Evolutionary conservation across 2,888 invertebrate species (phyloP), one percentile per base, ranked within the genome.

Genomic region (Lathronympha strigana): DNA sequence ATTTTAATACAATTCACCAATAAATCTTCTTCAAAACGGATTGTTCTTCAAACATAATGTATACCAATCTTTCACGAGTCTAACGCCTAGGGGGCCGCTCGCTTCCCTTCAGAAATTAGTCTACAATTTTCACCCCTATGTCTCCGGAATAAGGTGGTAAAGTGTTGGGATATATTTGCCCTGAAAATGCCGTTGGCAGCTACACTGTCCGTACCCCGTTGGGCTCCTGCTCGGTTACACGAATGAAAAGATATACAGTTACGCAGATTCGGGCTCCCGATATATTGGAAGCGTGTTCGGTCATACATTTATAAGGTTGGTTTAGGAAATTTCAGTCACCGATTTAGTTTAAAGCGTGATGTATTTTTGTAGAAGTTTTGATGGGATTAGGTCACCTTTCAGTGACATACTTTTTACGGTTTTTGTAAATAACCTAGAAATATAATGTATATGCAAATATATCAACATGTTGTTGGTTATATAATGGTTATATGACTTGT

Each of bases 221-320:
- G 51, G 33, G 36, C 53, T 53, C 53, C n/a, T 38, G 23, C 15
- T 53, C 53, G 36, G 53, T 53, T 53, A 53, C 53, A 36, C n/a
- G 53, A 53, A 36, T 53, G 53, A 53, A 38, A 38, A 36, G 21
- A 53, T 53, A 21, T 53, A 23, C 36, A 53, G 36, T 53, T 53
- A 51, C 45, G 23, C 21, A 8, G 53, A 53, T 53, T 53, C 36
- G 36, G 23, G 23, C 53, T 36, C n/a, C 9, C n/a, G 33, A 36
- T 38, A 36, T 36, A 33, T 21, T 51, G 51, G n/a, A 19, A 51
- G 33, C 51, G 31, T 36, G 23, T 0, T 1, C n/a, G 15, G 53
- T 8, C 53, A 53, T 51, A 19, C 13, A 36, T 51, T 19, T 51
- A 13, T 36, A 15, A 23, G 53, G n/a, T 53, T 23, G n/a, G 8